These are phyloP conservation scores for Poicephalus meyeri DNA, from an alignment of 2,113 vertebrate genomes.

Conservation along the genomic window DNA sequence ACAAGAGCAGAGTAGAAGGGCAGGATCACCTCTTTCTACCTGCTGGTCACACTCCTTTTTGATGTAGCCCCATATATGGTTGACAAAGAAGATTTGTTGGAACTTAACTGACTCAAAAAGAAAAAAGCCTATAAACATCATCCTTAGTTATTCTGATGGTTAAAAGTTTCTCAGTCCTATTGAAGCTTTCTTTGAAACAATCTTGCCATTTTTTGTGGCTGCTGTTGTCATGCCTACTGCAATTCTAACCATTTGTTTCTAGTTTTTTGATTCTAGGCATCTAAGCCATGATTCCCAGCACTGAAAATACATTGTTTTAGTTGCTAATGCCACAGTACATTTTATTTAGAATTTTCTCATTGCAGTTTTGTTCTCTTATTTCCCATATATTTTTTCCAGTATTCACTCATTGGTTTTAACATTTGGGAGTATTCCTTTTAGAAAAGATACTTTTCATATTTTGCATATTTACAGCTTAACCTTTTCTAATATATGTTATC, in stretches of 20 bases:
- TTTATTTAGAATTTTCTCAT: background rate
- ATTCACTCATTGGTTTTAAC: background rate
- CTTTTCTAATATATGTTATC: background rate
- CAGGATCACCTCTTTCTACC: too few species aligned
- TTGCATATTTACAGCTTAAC: background rate
- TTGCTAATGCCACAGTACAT: background rate
- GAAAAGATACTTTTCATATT: background rate
- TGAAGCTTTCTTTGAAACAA: background rate
- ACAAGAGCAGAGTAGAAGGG: too few species aligned
- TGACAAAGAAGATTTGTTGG: background rate
- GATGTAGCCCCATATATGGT: too few species aligned
- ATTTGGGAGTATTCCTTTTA: background rate
- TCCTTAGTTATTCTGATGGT: background rate
- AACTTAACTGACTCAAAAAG: background rate
- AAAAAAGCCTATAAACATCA: background rate
- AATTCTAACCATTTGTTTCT: background rate
- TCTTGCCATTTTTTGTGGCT: background rate
- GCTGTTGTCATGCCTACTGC: background rate
- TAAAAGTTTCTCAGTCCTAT: background rate
- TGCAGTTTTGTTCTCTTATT: background rate
- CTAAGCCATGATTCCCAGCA: background rate
- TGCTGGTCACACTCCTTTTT: too few species aligned
- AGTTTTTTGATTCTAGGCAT: background rate
- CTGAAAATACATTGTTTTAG: background rate
- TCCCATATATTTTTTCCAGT: background rate